Conservation (phyloP, 2,797 vertebrate genomes). For the Pangasius larnaudii region DNA sequence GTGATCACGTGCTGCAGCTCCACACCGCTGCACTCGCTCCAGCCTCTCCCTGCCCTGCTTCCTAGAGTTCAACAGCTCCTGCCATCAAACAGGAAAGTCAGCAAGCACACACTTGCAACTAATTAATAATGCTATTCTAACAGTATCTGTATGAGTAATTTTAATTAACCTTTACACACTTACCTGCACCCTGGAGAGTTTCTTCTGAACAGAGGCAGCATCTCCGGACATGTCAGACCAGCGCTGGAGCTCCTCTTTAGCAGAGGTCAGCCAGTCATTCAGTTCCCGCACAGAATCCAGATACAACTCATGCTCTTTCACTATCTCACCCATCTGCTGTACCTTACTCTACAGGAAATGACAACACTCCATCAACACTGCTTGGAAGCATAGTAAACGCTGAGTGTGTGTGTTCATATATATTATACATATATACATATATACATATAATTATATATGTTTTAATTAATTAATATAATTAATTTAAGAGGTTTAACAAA, state of each 20-base stretch:
- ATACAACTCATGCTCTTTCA: slow-evolving; percentile 92
- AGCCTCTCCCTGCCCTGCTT: slow-evolving; percentile 86
- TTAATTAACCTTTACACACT: slow-evolving; percentile 50
- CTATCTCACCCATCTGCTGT: slow-evolving; percentile 85
- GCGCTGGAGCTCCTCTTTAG: slow-evolving; percentile 95
- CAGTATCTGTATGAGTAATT: background rate
- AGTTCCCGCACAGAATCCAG: slow-evolving; percentile 92
- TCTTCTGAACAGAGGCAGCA: slow-evolving; percentile 82
- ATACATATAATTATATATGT: background rate
- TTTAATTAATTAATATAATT: too few species aligned
- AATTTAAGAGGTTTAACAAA: too few species aligned
- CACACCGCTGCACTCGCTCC: slow-evolving; percentile 83
- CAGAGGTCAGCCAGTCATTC: slow-evolving; percentile 94
- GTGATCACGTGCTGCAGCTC: slow-evolving; percentile 80
- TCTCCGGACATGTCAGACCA: slow-evolving; percentile 95
- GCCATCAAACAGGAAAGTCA: slow-evolving; percentile 58
- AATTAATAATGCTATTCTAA: background rate
- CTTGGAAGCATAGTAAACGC: background rate
- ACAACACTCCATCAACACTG: slow-evolving; percentile 30
- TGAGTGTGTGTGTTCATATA: background rate
- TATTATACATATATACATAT: too few species aligned
- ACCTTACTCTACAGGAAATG: slow-evolving; percentile 84
- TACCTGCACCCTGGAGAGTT: slow-evolving; percentile 90
- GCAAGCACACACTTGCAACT: slow-evolving; percentile 2
- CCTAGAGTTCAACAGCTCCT: slow-evolving; percentile 93